Percentiles rank a stretch among this genome's conserved stretches.
Conservation (phyloP, 2,113 vertebrate genomes). For the Stigmatopora nigra region DNA sequence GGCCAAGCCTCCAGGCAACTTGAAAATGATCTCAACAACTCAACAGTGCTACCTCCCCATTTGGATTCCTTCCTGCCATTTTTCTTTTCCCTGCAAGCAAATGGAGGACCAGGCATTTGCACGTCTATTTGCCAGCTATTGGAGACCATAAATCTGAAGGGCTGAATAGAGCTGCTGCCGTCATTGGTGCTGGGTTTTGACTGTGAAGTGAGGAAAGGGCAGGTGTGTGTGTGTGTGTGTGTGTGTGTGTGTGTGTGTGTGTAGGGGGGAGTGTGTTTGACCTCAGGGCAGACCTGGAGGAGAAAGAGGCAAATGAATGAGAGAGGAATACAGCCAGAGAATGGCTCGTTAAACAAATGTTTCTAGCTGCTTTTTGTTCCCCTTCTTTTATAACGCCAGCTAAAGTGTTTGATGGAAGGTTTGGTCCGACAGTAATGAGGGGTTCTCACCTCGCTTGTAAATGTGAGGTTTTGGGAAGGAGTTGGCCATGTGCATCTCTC, state of each 20-base stretch:
- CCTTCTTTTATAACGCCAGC: conserved; percentile 29
- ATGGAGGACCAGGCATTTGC: conserved; percentile 27
- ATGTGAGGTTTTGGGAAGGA: conserved; percentile 44
- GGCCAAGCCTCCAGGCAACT: conserved; percentile 56
- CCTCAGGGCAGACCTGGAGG: conserved; percentile 47
- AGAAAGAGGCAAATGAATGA: conserved; percentile 50
- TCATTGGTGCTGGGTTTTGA: conserved; percentile 45
- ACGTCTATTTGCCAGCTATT: conserved; percentile 60
- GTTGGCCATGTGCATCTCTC: conserved; percentile 38
- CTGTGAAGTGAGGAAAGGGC: conserved; percentile 20
- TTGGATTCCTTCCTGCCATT: conserved; percentile 14
- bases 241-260: conserved; percentile 16
- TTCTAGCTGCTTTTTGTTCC: conserved; percentile 47
- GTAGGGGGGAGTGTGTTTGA: conserved; percentile 40
- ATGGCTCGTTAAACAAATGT: conserved; percentile 59
- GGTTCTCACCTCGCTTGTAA: conserved; percentile 55
- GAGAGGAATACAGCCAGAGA: conserved; percentile 39
- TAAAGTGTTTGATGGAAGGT: conserved; percentile 40
- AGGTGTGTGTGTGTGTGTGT: not conserved
- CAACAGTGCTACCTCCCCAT: conserved; percentile 15
- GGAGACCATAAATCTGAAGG: conserved; percentile 65
- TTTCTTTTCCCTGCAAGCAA: conserved; percentile 37
- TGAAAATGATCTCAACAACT: conserved; percentile 51
- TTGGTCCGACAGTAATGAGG: conserved; percentile 34
- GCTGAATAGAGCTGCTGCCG: conserved; percentile 53